phyloP scores from a whole-genome alignment of 2,888 invertebrate genomes.

The Athetis lepigone region DNA sequence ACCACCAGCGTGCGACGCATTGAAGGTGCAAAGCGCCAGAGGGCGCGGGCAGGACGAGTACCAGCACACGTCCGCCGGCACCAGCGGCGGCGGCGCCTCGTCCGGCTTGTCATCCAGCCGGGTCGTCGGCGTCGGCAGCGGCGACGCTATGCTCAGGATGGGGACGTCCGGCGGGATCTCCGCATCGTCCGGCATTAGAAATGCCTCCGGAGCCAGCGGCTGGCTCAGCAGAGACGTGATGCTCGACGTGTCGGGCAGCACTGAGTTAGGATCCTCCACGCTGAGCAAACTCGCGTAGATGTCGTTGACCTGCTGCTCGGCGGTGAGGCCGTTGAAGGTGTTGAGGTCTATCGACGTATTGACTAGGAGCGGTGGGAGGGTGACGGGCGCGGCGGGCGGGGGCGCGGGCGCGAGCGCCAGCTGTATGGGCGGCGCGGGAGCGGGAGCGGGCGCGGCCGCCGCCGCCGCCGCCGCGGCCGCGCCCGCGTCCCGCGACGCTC shows the following conservation, averaged over 20 bases:
- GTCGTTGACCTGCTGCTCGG: conserved; percentile 85
- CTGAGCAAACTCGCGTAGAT: conserved; percentile 83
- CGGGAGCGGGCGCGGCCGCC: conserved; percentile 53
- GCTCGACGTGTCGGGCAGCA: conserved; percentile 80
- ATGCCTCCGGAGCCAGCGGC: conserved; percentile 76
- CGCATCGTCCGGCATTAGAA: conserved; percentile 79
- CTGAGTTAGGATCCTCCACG: conserved; percentile 79
- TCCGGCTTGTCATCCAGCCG: conserved; percentile 67
- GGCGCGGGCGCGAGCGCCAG: conserved; percentile 58
- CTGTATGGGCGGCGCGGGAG: conserved; percentile 58
- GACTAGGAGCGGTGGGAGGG: conserved; percentile 82
- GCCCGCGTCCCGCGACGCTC: conserved; percentile 91
- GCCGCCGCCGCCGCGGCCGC: conserved; percentile 68
- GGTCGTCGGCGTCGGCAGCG: conserved; percentile 63
- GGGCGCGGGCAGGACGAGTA: conserved; percentile 91
- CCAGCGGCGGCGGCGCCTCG: conserved; percentile 75
- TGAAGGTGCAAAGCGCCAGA: conserved; percentile 90
- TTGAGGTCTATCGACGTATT: conserved; percentile 80
- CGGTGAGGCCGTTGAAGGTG: conserved; percentile 79
- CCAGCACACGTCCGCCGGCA: conserved; percentile 84
- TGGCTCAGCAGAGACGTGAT: conserved; percentile 82
- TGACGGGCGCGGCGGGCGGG: conserved; percentile 62
- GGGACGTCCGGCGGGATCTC: conserved; percentile 72
- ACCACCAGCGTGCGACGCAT: conserved; percentile 90
- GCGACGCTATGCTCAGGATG: conserved; percentile 72